A percentile compares a stretch with the other conserved stretches of the same genome.
These are phyloP conservation scores for Baryphthengus martii DNA, from an alignment of 2,113 vertebrate species.

Conservation along the genomic window DNA sequence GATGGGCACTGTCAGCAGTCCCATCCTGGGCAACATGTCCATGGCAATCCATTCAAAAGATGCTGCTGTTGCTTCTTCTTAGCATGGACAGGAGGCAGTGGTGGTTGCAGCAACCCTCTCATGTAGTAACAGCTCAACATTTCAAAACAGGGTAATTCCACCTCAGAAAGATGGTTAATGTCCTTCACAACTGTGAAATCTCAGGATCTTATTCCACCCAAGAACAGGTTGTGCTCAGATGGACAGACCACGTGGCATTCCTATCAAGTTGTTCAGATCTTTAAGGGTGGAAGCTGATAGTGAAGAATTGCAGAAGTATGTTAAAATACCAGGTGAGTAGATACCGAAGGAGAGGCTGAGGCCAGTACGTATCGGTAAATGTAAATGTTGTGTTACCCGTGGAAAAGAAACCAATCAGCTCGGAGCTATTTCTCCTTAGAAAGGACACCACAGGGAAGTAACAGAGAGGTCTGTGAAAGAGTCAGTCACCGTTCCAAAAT, in stretches of 20 bases:
- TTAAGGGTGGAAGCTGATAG: background rate
- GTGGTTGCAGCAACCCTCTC: background rate
- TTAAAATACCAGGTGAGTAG: background rate
- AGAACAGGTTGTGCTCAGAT: background rate
- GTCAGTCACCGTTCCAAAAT: background rate
- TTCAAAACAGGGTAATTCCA: background rate
- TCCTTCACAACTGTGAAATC: background rate
- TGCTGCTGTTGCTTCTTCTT: background rate
- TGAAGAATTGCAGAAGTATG: background rate
- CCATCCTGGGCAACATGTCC: rapidly evolving
- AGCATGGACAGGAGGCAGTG: background rate
- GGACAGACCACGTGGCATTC: background rate
- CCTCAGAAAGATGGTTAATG: background rate
- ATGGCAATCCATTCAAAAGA: background rate
- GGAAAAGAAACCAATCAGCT: background rate
- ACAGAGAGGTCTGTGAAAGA: background rate
- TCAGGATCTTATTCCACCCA: background rate
- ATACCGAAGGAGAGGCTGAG: background rate
- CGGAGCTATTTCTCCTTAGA: background rate
- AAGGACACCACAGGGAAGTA: background rate
- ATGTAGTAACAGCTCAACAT: background rate
- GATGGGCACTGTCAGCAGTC: background rate
- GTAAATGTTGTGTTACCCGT: rapidly evolving
- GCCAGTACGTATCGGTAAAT: background rate
- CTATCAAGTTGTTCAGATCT: background rate